Percentiles rank a stretch among this genome's conserved stretches.
Conservation (phyloP, 2,797 vertebrate species). For the Clarias fuscus region DNA sequence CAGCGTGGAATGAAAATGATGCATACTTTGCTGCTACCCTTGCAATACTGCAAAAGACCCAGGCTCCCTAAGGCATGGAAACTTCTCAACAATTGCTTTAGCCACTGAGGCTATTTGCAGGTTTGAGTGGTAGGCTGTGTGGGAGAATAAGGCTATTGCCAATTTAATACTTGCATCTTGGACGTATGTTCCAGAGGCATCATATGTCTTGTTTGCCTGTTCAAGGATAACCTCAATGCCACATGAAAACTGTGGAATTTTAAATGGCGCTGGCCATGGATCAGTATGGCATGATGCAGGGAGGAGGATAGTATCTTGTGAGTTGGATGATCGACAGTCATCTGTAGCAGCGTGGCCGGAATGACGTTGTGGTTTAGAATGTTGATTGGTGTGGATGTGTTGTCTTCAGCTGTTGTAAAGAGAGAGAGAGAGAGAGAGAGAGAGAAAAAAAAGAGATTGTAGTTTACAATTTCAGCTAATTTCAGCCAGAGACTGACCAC, state of each 20-base stretch:
- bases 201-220: constrained; percentile 39
- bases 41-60: background rate
- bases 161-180: constrained; percentile 26
- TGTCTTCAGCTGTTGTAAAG: too few species aligned
- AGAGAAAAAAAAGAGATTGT: too few species aligned
- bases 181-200: constrained; percentile 22
- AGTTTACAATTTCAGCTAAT: too few species aligned
- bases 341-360: too few species aligned
- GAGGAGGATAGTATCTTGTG: too few species aligned
- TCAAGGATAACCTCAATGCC: constrained; percentile 31
- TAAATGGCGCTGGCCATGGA: too few species aligned
- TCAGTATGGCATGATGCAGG: too few species aligned
- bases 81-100: constrained; percentile 9
- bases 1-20: constrained; percentile 20
- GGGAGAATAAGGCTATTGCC: constrained; percentile 32
- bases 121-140: constrained; percentile 33
- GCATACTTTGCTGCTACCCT: background rate
- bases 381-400: too few species aligned
- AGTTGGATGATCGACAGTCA: too few species aligned
- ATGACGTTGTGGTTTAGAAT: too few species aligned
- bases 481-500: too few species aligned
- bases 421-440: too few species aligned
- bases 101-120: constrained; percentile 15
- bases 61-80: constrained; percentile 20
- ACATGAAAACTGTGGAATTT: constrained; percentile 28